phyloP scores from a whole-genome alignment of 2,113 vertebrate genomes.

The Phalacrocorax carbo region DNA sequence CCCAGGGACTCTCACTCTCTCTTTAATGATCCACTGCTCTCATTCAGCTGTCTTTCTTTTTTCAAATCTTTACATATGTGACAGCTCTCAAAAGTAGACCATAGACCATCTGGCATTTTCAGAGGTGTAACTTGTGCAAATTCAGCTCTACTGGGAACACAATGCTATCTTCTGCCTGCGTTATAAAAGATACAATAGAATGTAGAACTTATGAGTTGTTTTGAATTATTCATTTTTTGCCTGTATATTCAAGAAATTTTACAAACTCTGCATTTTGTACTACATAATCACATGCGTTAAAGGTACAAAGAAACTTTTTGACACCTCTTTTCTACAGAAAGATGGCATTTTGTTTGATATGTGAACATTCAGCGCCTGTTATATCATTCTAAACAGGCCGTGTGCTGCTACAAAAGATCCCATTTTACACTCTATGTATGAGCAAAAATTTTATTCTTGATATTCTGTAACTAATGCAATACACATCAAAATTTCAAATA shows the following conservation, averaged over 20 bases:
- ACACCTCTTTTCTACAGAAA: constrained; percentile 85
- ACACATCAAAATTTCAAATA: constrained; percentile 78
- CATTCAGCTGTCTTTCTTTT: constrained; percentile 83
- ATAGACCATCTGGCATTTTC: constrained; percentile 92
- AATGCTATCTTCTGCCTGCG: constrained; percentile 86
- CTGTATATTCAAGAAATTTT: constrained; percentile 86
- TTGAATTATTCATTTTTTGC: constrained; percentile 98
- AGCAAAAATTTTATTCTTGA: constrained; percentile 76
- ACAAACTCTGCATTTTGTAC: constrained; percentile 88
- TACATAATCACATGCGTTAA: constrained; percentile 82
- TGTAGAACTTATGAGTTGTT: constrained; percentile 87
- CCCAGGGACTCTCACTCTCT: constrained; percentile 78
- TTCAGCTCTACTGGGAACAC: constrained; percentile 95
- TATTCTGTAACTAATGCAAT: constrained; percentile 79
- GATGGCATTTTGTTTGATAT: constrained; percentile 83
- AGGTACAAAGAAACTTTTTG: constrained; percentile 86
- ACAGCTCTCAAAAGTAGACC: constrained; percentile 90
- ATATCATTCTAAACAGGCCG: constrained; percentile 81
- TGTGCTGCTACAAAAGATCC: constrained; percentile 80
- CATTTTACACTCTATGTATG: constrained; percentile 77
- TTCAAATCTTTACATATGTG: constrained; percentile 84
- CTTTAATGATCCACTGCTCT: constrained; percentile 82
- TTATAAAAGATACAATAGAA: constrained; percentile 86
- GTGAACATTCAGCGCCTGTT: constrained; percentile 81
- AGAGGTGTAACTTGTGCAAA: constrained; percentile 90